phyloP scores from a whole-genome alignment of 2,113 vertebrate species.

The Tricholaema leucomelas region DNA sequence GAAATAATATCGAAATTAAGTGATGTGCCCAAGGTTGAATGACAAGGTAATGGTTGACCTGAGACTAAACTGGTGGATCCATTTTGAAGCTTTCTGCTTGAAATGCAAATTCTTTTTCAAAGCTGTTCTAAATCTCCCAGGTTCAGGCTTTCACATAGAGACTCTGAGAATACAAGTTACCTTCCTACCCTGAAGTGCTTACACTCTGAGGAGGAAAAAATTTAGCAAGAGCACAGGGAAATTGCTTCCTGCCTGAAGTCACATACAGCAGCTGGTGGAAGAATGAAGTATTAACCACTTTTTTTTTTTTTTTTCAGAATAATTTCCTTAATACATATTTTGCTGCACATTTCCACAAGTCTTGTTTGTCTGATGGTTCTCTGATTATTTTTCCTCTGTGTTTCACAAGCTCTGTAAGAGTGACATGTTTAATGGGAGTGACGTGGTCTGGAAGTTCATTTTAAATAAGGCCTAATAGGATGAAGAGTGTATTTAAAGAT shows the following conservation, averaged over 20 bases:
- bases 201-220: background rate
- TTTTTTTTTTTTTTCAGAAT: background rate
- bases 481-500: background rate
- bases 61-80: background rate
- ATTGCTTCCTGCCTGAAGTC: background rate
- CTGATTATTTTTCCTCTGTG: background rate
- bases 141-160: background rate
- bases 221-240: background rate
- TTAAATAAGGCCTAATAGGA: background rate
- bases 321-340: background rate
- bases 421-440: background rate
- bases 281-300: background rate
- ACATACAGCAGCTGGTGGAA: background rate
- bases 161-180: background rate
- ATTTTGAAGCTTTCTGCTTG: accelerated
- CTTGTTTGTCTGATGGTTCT: background rate
- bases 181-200: background rate
- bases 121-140: background rate
- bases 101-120: background rate
- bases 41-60: background rate
- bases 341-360: background rate
- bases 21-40: background rate
- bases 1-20: background rate
- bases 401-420: background rate
- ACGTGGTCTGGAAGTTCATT: background rate